Evolutionary conservation across 2,113 vertebrate species (phyloP), one percentile per base, ranked within the genome.

Genomic region (Phrynosoma blainvillii): DNA sequence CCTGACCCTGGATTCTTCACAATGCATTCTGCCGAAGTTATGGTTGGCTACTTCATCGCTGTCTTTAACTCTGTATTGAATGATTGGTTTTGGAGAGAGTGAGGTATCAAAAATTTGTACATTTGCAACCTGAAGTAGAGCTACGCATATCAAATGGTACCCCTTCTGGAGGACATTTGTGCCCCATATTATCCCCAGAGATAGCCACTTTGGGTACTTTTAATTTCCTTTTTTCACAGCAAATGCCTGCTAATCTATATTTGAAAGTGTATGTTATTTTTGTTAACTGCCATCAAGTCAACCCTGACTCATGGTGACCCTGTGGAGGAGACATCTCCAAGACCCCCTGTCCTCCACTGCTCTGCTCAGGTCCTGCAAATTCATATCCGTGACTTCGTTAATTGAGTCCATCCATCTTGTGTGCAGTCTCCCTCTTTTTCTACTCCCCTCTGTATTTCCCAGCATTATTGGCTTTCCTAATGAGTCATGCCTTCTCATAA

Each of bases 71-170:
- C 47, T 47, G 93, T 62, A 62, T 16, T 62, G 59, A 16, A 62
- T 62, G 59, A 18, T 62, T 16, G 13, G 3, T 16, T 16, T 62
- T 14, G 14, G 59, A 62, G 14, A 47, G 47, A 47, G 47, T 47
- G 59, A 16, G 59, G 18, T 4, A 3, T 12, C 74, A 1, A 40
- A 75, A 75, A 5, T 42, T 77, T 78, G 89, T 88, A 85, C 84
- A 82, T 20, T 85, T 82, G 84, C 85, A 86, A 65, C 79, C 87
- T n/a, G 52, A 75, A 82, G 47, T 3, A 87, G 56, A 81, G 90
- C 11, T 62, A 62, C 70, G n/a, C 59, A 62, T 78, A 6, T 77
- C 78, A 10, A 14, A 74, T 59, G 27, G 87, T 54, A 79, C 89
- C 82, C 3, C 47, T 3, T 47, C 47, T 47, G 47, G 7, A 47